Evolutionary conservation across 2,888 invertebrate species (phyloP).

Genomic region (Meandrusa payeni): DNA sequence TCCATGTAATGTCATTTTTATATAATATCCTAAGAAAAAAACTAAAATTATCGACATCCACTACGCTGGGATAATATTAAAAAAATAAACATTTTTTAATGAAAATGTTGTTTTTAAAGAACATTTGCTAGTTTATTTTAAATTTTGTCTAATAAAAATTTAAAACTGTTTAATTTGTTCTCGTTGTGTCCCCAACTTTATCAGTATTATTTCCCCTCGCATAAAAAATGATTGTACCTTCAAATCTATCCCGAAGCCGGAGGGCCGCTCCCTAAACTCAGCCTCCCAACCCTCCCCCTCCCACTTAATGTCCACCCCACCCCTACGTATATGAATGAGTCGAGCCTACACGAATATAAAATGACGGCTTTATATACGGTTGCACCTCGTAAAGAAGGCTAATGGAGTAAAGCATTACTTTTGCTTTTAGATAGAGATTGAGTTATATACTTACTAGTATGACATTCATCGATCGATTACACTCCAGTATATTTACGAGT

Average conservation of each 20-base stretch:
- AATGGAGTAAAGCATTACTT: constrained; percentile 21
- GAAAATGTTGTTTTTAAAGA: too few species aligned
- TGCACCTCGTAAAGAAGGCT: constrained; percentile 24
- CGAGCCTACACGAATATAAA: constrained; percentile 36
- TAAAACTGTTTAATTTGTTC: constrained; percentile 17
- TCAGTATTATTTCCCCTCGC: constrained; percentile 68
- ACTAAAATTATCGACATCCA: too few species aligned
- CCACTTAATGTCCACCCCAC: constrained; percentile 38
- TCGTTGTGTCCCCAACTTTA: constrained; percentile 37
- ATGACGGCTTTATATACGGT: constrained; percentile 28
- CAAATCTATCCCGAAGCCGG: constrained; percentile 76
- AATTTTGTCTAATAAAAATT: not conserved
- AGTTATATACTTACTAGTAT: too few species aligned
- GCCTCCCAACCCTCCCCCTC: constrained; percentile 36
- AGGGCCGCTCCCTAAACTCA: constrained; percentile 57
- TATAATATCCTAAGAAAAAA: too few species aligned
- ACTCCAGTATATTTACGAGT: too few species aligned
- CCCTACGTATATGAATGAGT: constrained; percentile 61
- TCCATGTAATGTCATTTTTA: too few species aligned
- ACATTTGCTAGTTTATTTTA: too few species aligned
- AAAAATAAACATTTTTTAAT: too few species aligned
- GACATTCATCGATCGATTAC: too few species aligned
- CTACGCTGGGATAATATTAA: too few species aligned
- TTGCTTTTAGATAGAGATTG: constrained; percentile 3
- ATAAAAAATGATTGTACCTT: constrained; percentile 81